Evolutionary conservation across 2,113 vertebrate genomes (phyloP).

Genomic region (Corapipo altera): DNA sequence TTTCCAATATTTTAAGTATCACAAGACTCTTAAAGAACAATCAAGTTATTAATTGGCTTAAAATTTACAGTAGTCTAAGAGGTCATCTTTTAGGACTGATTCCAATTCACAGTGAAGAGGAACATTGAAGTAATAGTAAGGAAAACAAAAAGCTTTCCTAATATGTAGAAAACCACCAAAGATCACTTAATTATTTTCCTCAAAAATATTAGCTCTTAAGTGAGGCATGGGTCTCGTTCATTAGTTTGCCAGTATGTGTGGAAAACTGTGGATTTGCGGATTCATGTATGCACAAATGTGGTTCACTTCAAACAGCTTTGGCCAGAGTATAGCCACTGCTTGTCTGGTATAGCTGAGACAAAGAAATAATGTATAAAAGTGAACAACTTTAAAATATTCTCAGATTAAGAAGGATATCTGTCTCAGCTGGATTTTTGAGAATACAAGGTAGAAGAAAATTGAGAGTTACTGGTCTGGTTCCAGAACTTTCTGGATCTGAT

Average conservation of each 20-base stretch:
- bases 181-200: neutral
- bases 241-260: neutral
- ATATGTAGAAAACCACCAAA: neutral
- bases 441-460: neutral
- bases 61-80: neutral
- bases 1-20: neutral
- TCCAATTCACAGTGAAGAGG: neutral
- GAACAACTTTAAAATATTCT: neutral
- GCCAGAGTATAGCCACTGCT: neutral
- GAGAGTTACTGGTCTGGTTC: neutral
- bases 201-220: neutral
- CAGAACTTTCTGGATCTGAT: neutral
- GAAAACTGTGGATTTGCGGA: neutral
- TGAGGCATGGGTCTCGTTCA: neutral
- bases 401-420: neutral
- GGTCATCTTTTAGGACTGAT: neutral
- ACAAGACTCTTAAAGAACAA: rapidly evolving
- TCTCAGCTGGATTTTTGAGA: neutral
- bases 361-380: neutral
- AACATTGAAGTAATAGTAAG: neutral
- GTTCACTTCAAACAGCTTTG: neutral
- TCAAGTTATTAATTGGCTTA: neutral
- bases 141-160: neutral
- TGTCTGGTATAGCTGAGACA: neutral
- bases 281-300: neutral